Evolutionary conservation across 2,888 invertebrate species (phyloP).

Genomic region (Phaonia tiefii): DNA sequence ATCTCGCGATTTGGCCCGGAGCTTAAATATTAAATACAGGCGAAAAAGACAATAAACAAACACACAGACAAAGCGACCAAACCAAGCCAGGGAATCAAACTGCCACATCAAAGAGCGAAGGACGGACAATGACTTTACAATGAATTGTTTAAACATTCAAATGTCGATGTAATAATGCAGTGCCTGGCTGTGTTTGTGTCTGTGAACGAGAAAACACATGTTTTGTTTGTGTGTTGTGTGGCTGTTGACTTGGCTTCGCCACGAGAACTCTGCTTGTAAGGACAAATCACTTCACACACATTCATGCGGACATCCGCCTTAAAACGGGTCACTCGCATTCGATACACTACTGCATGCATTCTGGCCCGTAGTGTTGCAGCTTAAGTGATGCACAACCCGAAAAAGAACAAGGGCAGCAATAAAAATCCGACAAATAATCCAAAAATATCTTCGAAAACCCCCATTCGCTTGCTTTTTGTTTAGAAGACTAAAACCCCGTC

Average conservation of each 20-base stretch:
- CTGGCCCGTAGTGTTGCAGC: neutral
- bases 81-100: slow-evolving; percentile 64
- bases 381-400: neutral
- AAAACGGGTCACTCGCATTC: slow-evolving; percentile 4
- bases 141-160: slow-evolving; percentile 18
- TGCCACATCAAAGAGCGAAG: slow-evolving; percentile 1
- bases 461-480: slow-evolving; percentile 25
- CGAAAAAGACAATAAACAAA: slow-evolving; percentile 53
- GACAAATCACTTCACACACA: slow-evolving; percentile 22
- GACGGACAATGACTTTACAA: slow-evolving; percentile 13
- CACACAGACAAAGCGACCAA: slow-evolving; percentile 31
- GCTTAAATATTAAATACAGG: slow-evolving; percentile 70
- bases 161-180: neutral
- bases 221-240: neutral
- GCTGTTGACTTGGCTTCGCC: slow-evolving; percentile 13
- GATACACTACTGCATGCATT: neutral
- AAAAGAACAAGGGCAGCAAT: neutral
- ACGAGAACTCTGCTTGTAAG: slow-evolving; percentile 27
- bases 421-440: slow-evolving; percentile 32
- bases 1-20: slow-evolving; percentile 75
- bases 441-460: slow-evolving; percentile 39
- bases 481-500: slow-evolving; percentile 63
- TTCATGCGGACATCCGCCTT: slow-evolving; percentile 34
- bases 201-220: neutral
- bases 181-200: neutral